Conservation (phyloP, 1,140 invertebrate genomes). For the Saccostrea cuccullata region DNA sequence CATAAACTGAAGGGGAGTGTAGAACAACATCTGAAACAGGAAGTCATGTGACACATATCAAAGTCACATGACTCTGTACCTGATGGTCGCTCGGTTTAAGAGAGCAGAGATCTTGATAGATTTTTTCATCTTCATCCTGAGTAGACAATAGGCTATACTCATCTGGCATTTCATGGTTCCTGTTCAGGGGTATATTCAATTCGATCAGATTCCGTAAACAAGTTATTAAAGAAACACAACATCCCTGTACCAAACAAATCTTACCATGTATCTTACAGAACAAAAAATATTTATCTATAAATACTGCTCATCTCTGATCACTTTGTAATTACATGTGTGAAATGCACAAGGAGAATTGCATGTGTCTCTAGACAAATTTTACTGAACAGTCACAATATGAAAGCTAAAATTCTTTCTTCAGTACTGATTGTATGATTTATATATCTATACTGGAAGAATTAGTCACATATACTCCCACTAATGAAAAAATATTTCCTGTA, state of each 20-base stretch:
- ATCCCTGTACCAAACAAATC: neutral
- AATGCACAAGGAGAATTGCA: no score
- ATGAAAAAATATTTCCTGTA: no score
- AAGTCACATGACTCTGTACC: slow-evolving; percentile 51
- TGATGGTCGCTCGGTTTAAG: slow-evolving; percentile 67
- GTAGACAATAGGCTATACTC: slow-evolving; percentile 63
- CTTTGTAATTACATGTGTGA: no score
- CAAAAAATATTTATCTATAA: no score
- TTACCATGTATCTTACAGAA: no score
- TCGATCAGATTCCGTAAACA: neutral
- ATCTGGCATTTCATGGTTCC: slow-evolving; percentile 67
- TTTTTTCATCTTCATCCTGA: slow-evolving; percentile 84
- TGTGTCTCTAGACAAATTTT: no score
- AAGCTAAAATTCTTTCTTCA: no score
- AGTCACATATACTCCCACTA: no score
- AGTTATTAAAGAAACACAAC: neutral
- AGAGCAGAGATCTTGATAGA: slow-evolving; percentile 90
- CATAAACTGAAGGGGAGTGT: neutral
- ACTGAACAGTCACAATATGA: no score
- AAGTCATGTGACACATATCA: neutral
- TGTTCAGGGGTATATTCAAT: slow-evolving; percentile 25
- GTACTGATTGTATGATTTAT: no score
- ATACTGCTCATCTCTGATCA: no score
- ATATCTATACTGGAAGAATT: no score
- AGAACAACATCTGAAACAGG: neutral